phyloP scores from a whole-genome alignment of 2,113 vertebrate species.

The Burhinus oedicnemus region DNA sequence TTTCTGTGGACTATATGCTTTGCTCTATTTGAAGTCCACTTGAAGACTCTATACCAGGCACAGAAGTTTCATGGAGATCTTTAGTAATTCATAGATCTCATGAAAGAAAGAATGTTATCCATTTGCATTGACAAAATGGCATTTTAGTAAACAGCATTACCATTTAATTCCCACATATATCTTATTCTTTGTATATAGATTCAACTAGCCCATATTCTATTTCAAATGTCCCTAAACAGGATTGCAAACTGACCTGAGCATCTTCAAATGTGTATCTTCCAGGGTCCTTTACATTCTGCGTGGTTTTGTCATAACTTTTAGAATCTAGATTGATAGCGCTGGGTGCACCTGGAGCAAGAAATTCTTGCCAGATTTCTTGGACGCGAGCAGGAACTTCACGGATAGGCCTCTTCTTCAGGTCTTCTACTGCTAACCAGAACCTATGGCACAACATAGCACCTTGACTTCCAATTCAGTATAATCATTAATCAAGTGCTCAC shows the following conservation, averaged over 20 bases:
- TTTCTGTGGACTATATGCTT: background rate
- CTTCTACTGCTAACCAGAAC: conserved; percentile 97
- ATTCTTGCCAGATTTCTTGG: conserved; percentile 97
- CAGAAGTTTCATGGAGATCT: background rate
- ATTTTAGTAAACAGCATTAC: background rate
- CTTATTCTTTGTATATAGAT: background rate
- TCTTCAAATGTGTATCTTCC: conserved; percentile 94
- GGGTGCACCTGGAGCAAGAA: conserved; percentile 92
- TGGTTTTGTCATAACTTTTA: conserved; percentile 97
- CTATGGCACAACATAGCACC: conserved; percentile 63
- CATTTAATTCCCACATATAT: background rate
- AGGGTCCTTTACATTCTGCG: conserved; percentile 94
- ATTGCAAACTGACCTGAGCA: conserved; percentile 84
- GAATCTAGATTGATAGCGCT: conserved; percentile 98
- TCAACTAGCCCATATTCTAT: background rate
- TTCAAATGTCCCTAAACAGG: background rate
- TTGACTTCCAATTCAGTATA: background rate
- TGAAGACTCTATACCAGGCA: background rate
- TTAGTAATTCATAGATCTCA: background rate
- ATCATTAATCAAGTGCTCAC: background rate
- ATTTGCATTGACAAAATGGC: background rate
- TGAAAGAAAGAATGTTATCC: background rate
- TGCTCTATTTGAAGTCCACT: background rate
- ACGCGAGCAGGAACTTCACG: conserved; percentile 91
- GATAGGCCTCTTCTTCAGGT: conserved; percentile 93